These are phyloP conservation scores for Glaucomys volans DNA, from an alignment of 2,113 vertebrate genomes.

Conservation along the genomic window DNA sequence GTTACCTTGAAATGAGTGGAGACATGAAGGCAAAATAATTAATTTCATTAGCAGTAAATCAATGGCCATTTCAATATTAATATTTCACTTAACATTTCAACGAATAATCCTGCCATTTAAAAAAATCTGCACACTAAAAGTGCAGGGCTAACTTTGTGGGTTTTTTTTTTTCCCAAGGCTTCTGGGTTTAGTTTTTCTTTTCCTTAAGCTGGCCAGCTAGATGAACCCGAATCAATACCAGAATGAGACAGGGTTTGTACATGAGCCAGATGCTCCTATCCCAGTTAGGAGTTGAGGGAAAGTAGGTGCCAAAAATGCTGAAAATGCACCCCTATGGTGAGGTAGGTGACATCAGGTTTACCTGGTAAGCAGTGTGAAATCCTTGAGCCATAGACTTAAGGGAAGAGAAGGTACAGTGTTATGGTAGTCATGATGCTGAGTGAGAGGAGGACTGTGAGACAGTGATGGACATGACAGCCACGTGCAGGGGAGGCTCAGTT, in stretches of 20 bases:
- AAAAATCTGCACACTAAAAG: background rate
- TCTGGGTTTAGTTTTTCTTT: background rate
- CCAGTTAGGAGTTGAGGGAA: background rate
- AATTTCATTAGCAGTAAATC: background rate
- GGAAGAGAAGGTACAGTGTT: background rate
- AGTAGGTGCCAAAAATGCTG: background rate
- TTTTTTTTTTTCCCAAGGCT: background rate
- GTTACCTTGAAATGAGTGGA: background rate
- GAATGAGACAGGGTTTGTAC: background rate
- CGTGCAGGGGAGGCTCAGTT: background rate
- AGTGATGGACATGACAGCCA: background rate
- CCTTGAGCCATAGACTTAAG: background rate
- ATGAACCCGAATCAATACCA: background rate
- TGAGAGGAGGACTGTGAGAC: too few species aligned
- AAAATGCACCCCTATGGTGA: background rate
- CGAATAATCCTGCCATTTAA: background rate
- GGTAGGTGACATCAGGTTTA: background rate
- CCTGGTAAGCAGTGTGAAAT: background rate
- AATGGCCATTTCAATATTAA: background rate
- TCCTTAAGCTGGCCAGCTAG: background rate
- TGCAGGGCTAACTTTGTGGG: background rate
- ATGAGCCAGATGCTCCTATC: background rate
- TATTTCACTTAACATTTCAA: background rate
- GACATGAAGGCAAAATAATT: background rate
- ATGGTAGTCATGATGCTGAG: background rate